Base-by-base conservation (phyloP, 23 tunicate genomes). In the Botrylloides violaceus region DNA sequence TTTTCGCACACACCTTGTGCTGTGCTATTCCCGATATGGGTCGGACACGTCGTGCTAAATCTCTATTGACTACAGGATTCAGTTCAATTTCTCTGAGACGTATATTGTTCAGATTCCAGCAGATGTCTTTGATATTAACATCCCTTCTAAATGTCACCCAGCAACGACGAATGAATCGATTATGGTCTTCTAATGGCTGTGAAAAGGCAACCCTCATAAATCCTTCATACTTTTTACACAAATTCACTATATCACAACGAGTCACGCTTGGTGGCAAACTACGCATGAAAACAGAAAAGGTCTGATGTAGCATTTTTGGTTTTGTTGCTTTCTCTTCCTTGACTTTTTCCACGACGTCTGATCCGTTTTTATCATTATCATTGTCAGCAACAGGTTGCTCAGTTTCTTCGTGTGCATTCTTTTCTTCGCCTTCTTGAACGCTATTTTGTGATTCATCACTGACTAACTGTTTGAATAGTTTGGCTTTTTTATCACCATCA, bases 11-110 rank as follows among this genome's bases (percentile, higher is more conserved):
- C 2, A 74, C 20, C 18, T 80, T 70, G 70, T 95, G 99, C 55
- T 87, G 95, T 9, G 99, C 84, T 25, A 95, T 82, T 22, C 92
- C 88, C 1, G 96, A 87, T 4, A 95, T 84, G 5, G 99, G 92
- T 1, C 99, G 92, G 24, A 90, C 95, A 1, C 99, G 79, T 5
- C 99, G 82, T 4, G 99, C 65, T 5, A 95, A 64, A 66, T 95
- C 99, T 1, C 99, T 81, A 56, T 95, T 95, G 22, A 95, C 96
- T 27, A 95, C 99, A 28, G 99, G 98, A 80, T 93, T 93, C 66
- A 93, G 62, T 70, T 86, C 94, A 9, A 85, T 23, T 12, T 93
- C 98, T 2, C 87, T 76, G 25, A 88, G 84, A 87, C 98, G 49
- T 18, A 86, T 36, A 47, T 93, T 93, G 63, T 93, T 93, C 34